These are phyloP conservation scores for Hippocampus comes DNA, from an alignment of 2,113 vertebrate species.

Conservation along the genomic window DNA sequence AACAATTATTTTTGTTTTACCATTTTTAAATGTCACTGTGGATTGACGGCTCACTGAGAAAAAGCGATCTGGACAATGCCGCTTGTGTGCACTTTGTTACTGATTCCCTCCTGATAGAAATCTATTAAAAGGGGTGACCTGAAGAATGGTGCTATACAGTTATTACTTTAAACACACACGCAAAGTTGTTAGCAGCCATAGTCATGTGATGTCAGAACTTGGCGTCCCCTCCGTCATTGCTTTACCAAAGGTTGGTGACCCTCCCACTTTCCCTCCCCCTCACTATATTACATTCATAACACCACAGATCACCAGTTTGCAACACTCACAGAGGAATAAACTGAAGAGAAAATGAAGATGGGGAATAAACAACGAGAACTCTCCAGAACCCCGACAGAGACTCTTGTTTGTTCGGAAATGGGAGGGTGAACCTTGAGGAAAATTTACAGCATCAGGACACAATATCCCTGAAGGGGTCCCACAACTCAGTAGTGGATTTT, in stretches of 20 bases:
- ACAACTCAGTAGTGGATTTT: slow-evolving; percentile 6
- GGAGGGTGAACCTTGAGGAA: slow-evolving; percentile 11
- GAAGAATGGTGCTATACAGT: slow-evolving; percentile 67
- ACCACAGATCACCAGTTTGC: not conserved
- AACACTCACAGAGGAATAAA: slow-evolving; percentile 20
- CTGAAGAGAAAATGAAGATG: slow-evolving; percentile 3
- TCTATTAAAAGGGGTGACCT: slow-evolving; percentile 36
- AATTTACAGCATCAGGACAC: slow-evolving; percentile 27
- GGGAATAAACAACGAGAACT: slow-evolving; percentile 33
- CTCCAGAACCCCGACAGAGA: slow-evolving; percentile 23
- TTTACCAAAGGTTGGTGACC: slow-evolving; percentile 60
- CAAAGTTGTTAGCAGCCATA: slow-evolving; percentile 63
- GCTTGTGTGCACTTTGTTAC: slow-evolving; percentile 69
- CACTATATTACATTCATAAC: not conserved
- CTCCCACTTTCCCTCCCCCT: not conserved
- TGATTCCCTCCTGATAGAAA: slow-evolving; percentile 29
- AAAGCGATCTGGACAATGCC: slow-evolving; percentile 53
- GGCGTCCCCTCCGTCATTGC: slow-evolving; percentile 35
- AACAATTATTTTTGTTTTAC: slow-evolving; percentile 34
- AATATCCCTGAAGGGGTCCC: not conserved
- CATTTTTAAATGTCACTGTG: slow-evolving; percentile 45
- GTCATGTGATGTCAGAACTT: slow-evolving; percentile 66
- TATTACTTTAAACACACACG: slow-evolving; percentile 46
- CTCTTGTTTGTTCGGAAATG: slow-evolving; percentile 19
- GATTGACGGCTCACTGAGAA: slow-evolving; percentile 49